Evolutionary conservation across 2,113 vertebrate genomes (phyloP).

Genomic region (Zootoca vivipara): DNA sequence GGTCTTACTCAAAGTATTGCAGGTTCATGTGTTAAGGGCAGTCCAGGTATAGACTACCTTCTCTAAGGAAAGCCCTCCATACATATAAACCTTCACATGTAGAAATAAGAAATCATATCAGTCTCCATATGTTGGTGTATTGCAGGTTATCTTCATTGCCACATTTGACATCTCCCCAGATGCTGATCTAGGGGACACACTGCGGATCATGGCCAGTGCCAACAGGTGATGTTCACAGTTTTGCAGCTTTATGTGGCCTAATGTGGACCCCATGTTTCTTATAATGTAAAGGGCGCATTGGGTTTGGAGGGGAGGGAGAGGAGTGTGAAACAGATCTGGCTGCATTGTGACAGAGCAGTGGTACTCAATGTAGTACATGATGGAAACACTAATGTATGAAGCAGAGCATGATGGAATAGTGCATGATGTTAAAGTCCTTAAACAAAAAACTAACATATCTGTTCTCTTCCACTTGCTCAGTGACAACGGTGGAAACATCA

Average conservation of each 20-base stretch:
- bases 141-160: constrained; percentile 58
- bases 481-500: constrained; percentile 50
- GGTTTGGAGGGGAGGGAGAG: too few relatives aligned
- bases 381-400: not conserved
- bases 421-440: not conserved
- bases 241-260: not conserved
- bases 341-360: not conserved
- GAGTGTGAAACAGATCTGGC: too few relatives aligned
- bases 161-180: constrained; percentile 60
- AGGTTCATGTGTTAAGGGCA: not conserved
- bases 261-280: not conserved
- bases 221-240: constrained; percentile 54
- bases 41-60: not conserved
- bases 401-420: not conserved
- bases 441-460: not conserved
- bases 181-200: constrained; percentile 40
- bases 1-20: not conserved
- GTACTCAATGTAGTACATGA: not conserved
- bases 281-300: too few relatives aligned
- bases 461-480: constrained; percentile 27
- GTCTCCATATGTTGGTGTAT: not conserved
- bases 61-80: not conserved
- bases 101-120: not conserved
- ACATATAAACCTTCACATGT: not conserved
- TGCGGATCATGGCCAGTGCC: constrained; percentile 43